Percentiles rank a stretch among this genome's conserved stretches.
These are phyloP conservation scores for Oncorhynchus gorbuscha DNA, from an alignment of 2,113 vertebrate genomes.

Conservation along the genomic window DNA sequence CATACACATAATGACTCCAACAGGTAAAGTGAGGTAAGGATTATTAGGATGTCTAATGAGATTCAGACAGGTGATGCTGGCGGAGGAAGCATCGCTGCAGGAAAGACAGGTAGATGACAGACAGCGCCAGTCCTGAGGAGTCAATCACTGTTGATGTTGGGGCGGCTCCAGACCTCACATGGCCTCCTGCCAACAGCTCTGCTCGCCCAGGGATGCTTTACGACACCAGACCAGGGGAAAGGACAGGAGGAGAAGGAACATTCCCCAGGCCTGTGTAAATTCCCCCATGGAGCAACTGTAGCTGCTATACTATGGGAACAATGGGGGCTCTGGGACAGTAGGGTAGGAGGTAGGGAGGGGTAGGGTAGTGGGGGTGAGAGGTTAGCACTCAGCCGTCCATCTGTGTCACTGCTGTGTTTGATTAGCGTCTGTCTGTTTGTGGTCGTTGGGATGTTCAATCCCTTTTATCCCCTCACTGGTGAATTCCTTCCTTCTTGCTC, in stretches of 20 bases:
- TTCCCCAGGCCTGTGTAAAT: conserved; percentile 11
- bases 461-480: background rate
- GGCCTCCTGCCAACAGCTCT: conserved; percentile 38
- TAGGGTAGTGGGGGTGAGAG: background rate
- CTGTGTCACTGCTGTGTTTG: conserved; percentile 19
- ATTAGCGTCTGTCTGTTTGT: conserved; percentile 1
- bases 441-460: background rate
- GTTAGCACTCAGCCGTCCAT: conserved; percentile 3
- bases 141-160: conserved; percentile 37
- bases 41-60: conserved; percentile 36
- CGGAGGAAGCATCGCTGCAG: conserved; percentile 49
- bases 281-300: background rate
- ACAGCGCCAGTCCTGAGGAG: conserved; percentile 27
- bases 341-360: background rate
- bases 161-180: conserved; percentile 37
- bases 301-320: conserved; percentile 5
- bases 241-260: background rate
- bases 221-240: conserved; percentile 6
- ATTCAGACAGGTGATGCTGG: conserved; percentile 47
- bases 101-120: conserved; percentile 38
- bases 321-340: background rate
- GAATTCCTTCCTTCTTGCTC: background rate
- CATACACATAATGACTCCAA: conserved; percentile 5
- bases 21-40: conserved; percentile 26
- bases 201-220: conserved; percentile 23